phyloP scores from a whole-genome alignment of 2,888 invertebrate genomes.

The Vanessa cardui region DNA sequence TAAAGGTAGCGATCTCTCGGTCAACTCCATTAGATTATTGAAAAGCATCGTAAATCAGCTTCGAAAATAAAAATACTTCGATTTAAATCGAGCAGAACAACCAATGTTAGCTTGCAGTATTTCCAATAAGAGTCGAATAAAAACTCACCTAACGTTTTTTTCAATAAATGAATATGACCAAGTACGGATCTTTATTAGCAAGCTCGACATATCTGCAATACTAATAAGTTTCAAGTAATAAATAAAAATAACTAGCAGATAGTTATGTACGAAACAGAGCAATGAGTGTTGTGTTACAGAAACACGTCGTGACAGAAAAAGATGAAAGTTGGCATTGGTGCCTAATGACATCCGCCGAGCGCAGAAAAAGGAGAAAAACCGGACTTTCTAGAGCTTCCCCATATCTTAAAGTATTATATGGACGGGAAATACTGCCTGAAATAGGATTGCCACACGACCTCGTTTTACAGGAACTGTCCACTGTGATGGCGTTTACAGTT shows the following conservation, averaged over 20 bases:
- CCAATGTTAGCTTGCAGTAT: neutral
- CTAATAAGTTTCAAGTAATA: constrained; percentile 6
- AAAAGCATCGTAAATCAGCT: too few species aligned
- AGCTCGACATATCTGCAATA: neutral
- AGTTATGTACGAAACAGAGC: constrained; percentile 2
- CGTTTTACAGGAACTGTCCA: constrained; percentile 31
- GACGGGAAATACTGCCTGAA: constrained; percentile 18
- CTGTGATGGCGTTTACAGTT: neutral
- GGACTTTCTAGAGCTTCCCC: constrained; percentile 32
- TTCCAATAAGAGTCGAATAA: neutral
- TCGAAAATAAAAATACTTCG: too few species aligned
- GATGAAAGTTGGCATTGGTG: constrained; percentile 33
- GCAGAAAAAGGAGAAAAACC: constrained; percentile 31
- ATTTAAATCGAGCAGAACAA: neutral
- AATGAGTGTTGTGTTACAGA: constrained; percentile 20
- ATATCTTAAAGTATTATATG: constrained; percentile 25
- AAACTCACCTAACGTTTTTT: neutral
- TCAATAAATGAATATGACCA: neutral
- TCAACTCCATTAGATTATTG: too few species aligned
- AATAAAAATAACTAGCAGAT: constrained; percentile 7
- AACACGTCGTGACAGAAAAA: constrained; percentile 30
- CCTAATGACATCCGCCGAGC: constrained; percentile 30
- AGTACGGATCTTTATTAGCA: neutral
- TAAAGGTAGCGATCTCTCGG: too few species aligned
- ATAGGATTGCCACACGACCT: constrained; percentile 1